Base-by-base conservation (phyloP, 2,797 vertebrate species). In the Neosilurus hyrtlii region DNA sequence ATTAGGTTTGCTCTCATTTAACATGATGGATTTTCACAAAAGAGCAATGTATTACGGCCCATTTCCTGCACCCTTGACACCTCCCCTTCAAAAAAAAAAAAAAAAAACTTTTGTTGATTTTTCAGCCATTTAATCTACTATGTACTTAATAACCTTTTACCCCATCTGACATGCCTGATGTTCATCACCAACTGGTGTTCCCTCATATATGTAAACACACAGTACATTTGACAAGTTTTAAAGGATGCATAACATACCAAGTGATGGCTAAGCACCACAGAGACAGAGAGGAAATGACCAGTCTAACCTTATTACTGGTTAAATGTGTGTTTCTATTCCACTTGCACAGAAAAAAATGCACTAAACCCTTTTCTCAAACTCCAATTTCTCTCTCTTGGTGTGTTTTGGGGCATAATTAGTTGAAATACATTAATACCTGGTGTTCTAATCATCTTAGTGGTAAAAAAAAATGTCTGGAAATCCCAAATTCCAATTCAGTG, bases 21-120 rank as follows among this genome's bases (percentile, higher is more conserved):
- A 76, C 59, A 72, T 85, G 84, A 65, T 82, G 79, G 83, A 86
- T 66, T 81, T 76, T 43, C 63, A 85, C 79, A 85, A 86, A 89
- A 85, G 88, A 82, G 54, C 75, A 87, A 89, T 76, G 79, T 84
- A 89, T 91, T 90, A 89, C 84, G 86, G 90, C 91, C 90, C 81
- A 90, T 51, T 91, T 92, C 87, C 82, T 83, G n/a, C 0, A 8
- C 61, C 70, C 76, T 30, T 43, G 43, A 43, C 43, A 43, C 43
- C 43, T 43, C 56, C 54, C 72, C 81, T 18, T 15, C 22, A 63
- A 15, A 52, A 79, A 51, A 82, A 66, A 76, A 22, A 56, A 43
- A 43, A 43, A 43, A 30, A 30, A 30, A 16, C 5, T 9, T 83
- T 67, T 62, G 59, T 87, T 75, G 59, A 67, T 26, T 70, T 80